Conservation (phyloP, 1,140 invertebrate genomes). For the Habropoda laboriosa region DNA sequence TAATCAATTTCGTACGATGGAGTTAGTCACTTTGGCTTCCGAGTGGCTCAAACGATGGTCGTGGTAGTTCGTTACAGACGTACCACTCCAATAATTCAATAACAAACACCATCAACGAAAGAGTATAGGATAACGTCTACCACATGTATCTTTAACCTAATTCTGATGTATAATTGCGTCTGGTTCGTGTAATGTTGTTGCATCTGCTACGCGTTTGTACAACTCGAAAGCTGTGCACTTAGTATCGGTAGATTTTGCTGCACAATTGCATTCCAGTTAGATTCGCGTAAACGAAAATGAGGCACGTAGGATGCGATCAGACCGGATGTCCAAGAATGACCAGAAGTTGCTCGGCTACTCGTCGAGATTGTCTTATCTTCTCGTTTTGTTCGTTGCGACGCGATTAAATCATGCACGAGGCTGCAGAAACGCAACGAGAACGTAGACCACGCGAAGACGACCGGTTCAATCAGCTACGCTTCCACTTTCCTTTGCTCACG, state of each 20-base stretch:
- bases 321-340: background rate
- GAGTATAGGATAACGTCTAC: background rate
- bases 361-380: constrained; percentile 34
- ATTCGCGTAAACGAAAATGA: background rate
- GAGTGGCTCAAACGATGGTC: no score
- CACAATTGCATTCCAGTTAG: no score
- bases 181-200: constrained; percentile 10
- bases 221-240: background rate
- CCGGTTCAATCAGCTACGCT: background rate
- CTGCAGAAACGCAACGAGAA: background rate
- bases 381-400: constrained; percentile 7
- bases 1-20: no score
- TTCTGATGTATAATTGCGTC: background rate
- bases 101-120: background rate
- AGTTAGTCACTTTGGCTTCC: no score
- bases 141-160: no score
- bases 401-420: constrained; percentile 33
- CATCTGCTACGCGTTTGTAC: background rate
- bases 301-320: constrained; percentile 7
- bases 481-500: background rate
- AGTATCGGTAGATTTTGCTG: background rate
- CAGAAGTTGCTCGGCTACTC: background rate
- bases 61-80: no score
- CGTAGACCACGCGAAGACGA: background rate
- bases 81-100: no score